phyloP scores from a whole-genome alignment of 2,113 vertebrate genomes.

The Parus major region DNA sequence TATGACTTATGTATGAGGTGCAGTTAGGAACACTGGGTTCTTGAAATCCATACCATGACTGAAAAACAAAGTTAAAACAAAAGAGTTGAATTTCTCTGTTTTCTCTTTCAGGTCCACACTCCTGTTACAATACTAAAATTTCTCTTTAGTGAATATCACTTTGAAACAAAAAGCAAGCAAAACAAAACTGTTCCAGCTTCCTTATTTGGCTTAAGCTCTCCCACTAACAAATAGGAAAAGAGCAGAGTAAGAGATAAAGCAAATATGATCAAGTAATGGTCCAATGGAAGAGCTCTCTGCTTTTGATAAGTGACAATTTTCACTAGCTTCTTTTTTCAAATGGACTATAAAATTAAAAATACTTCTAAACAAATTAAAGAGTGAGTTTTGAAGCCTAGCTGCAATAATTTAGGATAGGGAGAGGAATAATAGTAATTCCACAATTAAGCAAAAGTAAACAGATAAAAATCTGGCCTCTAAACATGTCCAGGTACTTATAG shows the following conservation, averaged over 20 bases:
- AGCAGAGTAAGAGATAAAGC: background rate
- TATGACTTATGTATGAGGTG: background rate
- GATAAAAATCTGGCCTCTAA: background rate
- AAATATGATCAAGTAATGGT: background rate
- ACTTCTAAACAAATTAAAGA: background rate
- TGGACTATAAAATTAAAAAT: background rate
- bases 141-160: background rate
- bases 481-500: background rate
- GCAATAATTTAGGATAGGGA: background rate
- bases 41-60: background rate
- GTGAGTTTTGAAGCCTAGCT: background rate
- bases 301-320: background rate
- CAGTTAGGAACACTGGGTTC: background rate
- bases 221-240: background rate
- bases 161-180: background rate
- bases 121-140: background rate
- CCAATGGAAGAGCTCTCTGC: background rate
- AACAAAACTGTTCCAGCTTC: background rate
- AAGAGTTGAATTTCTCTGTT: background rate
- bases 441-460: background rate
- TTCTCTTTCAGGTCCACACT: background rate
- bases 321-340: background rate
- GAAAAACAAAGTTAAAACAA: background rate
- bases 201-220: background rate
- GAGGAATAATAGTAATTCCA: background rate